Conservation (phyloP, 2,113 vertebrate genomes). For the Siniperca knerii region DNA sequence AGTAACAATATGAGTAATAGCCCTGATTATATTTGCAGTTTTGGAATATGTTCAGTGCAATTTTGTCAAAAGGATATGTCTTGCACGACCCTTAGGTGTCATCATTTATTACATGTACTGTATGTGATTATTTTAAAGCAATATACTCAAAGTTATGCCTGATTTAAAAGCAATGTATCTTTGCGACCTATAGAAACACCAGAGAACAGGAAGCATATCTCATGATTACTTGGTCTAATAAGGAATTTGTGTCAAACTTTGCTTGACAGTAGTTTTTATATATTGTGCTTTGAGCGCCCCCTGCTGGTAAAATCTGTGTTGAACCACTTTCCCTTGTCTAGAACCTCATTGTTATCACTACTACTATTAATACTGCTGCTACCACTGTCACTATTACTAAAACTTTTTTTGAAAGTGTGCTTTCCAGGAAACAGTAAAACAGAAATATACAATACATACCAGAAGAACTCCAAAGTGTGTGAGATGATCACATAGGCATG, state of each 20-base stretch:
- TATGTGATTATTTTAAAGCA: not conserved
- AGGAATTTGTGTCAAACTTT: slow-evolving; percentile 1
- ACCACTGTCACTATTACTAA: not conserved
- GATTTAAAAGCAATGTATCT: not conserved
- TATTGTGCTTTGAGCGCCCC: slow-evolving; percentile 28
- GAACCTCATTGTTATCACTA: not conserved
- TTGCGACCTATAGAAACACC: not conserved
- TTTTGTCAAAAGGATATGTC: not conserved
- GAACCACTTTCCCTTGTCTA: not conserved
- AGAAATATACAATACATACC: slow-evolving; percentile 77
- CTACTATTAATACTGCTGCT: not conserved
- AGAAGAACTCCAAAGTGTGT: slow-evolving; percentile 94
- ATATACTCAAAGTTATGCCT: not conserved
- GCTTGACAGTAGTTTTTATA: not conserved
- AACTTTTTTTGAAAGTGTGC: too few relatives aligned
- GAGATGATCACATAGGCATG: slow-evolving; percentile 93
- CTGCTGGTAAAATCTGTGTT: slow-evolving; percentile 42
- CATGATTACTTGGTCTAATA: not conserved
- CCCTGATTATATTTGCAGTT: not conserved
- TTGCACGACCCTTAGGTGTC: not conserved
- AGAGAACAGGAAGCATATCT: not conserved
- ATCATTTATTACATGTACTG: not conserved
- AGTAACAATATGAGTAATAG: too few relatives aligned
- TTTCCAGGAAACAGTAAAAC: not conserved
- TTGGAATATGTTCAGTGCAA: not conserved